Percentiles rank a stretch among this genome's conserved stretches.
Conservation (phyloP, 2,888 invertebrate species). For the Pyrocoelia pectoralis region DNA sequence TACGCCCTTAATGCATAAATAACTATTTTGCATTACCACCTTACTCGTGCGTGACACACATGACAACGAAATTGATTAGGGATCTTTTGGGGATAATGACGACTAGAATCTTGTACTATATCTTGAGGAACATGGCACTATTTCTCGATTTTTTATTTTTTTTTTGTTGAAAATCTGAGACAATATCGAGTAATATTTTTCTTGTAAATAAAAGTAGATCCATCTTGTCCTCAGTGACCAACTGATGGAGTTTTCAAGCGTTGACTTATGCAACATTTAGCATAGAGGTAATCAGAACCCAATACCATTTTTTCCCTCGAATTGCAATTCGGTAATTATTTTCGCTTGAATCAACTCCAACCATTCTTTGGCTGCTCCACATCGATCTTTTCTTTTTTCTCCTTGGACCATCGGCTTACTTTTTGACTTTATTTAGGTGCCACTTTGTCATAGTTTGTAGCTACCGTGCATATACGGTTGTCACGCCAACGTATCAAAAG, state of each 20-base stretch:
- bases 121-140: neutral
- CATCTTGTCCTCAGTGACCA: conserved; percentile 4
- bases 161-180: neutral
- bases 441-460: neutral
- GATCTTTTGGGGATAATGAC: neutral
- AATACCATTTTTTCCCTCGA: conserved; percentile 44
- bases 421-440: conserved; percentile 30
- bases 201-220: neutral
- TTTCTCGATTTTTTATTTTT: neutral
- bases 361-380: no score
- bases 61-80: neutral
- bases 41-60: neutral
- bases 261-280: conserved; percentile 20
- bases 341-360: conserved; percentile 44
- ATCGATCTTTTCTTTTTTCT: conserved; percentile 13
- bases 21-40: neutral
- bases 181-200: neutral
- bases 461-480: conserved; percentile 5
- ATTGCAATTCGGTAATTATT: conserved; percentile 40
- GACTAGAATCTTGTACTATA: neutral
- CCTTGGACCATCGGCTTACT: conserved; percentile 12
- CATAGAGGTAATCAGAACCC: conserved; percentile 28
- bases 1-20: no score
- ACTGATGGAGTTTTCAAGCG: conserved; percentile 21
- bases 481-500: conserved; percentile 16